Conservation (phyloP, 2,113 vertebrate species). For the Aegypius monachus region DNA sequence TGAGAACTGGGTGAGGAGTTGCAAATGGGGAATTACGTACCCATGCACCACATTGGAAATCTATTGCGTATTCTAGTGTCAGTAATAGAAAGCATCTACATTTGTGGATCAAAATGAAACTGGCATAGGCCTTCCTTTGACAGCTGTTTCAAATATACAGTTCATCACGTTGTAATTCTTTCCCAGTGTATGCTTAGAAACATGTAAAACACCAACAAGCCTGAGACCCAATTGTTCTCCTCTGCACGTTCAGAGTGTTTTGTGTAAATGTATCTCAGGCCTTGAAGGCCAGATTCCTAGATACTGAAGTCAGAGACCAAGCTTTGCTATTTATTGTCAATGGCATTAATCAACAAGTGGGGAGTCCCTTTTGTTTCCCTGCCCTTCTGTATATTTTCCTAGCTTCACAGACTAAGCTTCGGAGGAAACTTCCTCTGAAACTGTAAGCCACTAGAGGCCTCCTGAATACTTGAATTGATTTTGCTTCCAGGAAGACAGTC, state of each 20-base stretch:
- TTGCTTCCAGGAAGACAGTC: conserved; percentile 68
- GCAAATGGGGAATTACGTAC: conserved; percentile 38
- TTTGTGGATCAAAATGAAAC: conserved; percentile 46
- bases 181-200: conserved; percentile 38
- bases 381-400: neutral
- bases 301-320: conserved; percentile 20
- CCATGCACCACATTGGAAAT: conserved; percentile 26
- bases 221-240: conserved; percentile 32
- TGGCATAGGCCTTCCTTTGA: conserved; percentile 36
- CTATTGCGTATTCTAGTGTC: conserved; percentile 38
- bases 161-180: conserved; percentile 57
- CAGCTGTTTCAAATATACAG: conserved; percentile 59
- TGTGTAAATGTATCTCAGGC: conserved; percentile 19
- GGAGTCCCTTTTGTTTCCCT: neutral
- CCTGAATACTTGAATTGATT: conserved; percentile 72
- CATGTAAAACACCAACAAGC: conserved; percentile 20
- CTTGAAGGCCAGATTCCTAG: conserved; percentile 42
- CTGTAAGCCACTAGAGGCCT: conserved; percentile 67
- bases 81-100: conserved; percentile 56
- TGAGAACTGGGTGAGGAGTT: conserved; percentile 32
- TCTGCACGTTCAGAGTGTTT: neutral
- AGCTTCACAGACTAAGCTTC: conserved; percentile 8
- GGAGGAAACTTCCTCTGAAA: conserved; percentile 67
- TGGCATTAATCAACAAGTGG: conserved; percentile 30
- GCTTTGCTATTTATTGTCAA: conserved; percentile 16